These are phyloP conservation scores for Onychorhynchus coronatus DNA, from an alignment of 2,113 vertebrate genomes.

Conservation along the genomic window DNA sequence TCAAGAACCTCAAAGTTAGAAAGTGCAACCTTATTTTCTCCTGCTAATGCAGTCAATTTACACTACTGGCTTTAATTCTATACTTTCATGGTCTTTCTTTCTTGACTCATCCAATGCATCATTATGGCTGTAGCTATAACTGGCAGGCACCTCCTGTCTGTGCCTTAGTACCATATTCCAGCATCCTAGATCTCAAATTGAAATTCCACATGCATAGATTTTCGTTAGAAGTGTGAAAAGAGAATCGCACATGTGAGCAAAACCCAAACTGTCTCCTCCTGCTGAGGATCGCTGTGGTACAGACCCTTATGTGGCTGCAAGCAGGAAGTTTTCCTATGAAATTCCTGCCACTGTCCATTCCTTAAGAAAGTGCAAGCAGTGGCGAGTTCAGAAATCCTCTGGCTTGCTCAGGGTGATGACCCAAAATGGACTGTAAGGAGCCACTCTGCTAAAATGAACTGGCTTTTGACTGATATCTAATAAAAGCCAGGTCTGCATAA, in stretches of 20 bases:
- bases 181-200: background rate
- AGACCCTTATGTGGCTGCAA: background rate
- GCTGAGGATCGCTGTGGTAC: background rate
- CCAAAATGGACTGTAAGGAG: background rate
- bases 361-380: background rate
- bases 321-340: background rate
- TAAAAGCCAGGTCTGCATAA: background rate
- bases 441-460: background rate
- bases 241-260: background rate
- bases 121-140: background rate
- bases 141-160: background rate
- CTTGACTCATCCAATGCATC: background rate
- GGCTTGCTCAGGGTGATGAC: background rate
- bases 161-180: background rate
- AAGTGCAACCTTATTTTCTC: background rate
- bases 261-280: background rate
- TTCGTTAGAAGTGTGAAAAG: background rate
- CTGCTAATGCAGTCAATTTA: background rate
- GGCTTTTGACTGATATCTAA: background rate
- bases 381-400: background rate
- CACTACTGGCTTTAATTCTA: background rate
- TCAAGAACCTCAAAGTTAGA: background rate
- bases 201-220: background rate
- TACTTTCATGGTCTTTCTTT: background rate
- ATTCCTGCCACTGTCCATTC: background rate